Conservation (phyloP, 2,113 vertebrate species). For the Tympanuchus pallidicinctus region DNA sequence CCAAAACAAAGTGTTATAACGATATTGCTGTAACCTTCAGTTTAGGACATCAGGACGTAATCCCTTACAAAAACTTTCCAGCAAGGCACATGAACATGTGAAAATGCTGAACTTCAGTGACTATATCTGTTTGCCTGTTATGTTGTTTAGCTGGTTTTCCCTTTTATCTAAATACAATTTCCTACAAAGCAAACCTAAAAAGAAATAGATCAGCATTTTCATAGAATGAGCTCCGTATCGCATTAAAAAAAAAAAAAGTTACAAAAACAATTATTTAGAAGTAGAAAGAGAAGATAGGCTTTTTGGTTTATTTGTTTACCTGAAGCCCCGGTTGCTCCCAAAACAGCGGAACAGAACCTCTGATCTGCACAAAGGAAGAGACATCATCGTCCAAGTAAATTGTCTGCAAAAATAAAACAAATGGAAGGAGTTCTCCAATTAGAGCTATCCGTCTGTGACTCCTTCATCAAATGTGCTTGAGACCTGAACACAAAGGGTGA, state of each 20-base stretch:
- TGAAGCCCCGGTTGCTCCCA: constrained; percentile 83
- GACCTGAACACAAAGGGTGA: constrained; percentile 58
- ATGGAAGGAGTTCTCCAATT: constrained; percentile 41
- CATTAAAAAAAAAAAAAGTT: not conserved
- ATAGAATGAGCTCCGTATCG: not conserved
- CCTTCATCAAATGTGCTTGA: constrained; percentile 50
- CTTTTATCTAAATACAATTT: not conserved
- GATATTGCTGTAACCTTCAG: not conserved
- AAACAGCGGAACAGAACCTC: constrained; percentile 84
- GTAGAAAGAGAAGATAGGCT: not conserved
- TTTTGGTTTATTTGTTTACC: constrained; percentile 66
- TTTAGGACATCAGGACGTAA: not conserved
- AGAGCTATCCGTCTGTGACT: constrained; percentile 11
- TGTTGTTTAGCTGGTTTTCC: not conserved
- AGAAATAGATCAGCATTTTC: not conserved
- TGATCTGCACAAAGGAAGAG: constrained; percentile 85
- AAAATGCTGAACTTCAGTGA: not conserved
- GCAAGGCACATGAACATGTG: not conserved
- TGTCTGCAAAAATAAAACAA: constrained; percentile 67
- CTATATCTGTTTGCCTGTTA: not conserved
- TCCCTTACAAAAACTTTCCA: not conserved
- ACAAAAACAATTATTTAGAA: not conserved
- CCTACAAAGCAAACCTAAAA: not conserved
- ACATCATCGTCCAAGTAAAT: constrained; percentile 84
- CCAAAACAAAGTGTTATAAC: not conserved